Base-by-base conservation (phyloP, 2,113 vertebrate genomes). In the Erythrolamprus reginae region DNA sequence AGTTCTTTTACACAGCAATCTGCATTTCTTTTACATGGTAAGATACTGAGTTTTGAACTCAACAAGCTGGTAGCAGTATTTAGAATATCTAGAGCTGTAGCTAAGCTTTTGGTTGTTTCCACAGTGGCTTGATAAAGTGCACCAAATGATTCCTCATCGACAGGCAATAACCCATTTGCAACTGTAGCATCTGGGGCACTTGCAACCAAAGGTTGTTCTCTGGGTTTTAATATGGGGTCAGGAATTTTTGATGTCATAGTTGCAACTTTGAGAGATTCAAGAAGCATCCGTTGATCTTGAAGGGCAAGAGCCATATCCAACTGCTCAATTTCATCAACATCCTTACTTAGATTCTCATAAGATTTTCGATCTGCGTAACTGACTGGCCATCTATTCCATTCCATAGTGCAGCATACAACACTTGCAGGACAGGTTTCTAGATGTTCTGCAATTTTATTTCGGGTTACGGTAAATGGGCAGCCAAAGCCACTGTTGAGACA, bases 331-430 rank as follows among this genome's bases (percentile, higher is more conserved):
- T 98, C 98, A 95, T 99, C 98, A 88, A 98, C 98, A 86, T 99
- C 98, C 93, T 97, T 97, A 95, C 98, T 99, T 89, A 99, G 95
- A 94, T 97, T 98, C 96, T 99, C 98, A 0, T 99, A 99, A 0
- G 98, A 99, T 88, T 98, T 98, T 91, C 98, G 98, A 95, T 99
- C 98, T 90, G 98, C 97, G 0, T 98, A 98, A 96, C 98, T 99
- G 92, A 99, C 97, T 0, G 99, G 99, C 99, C 99, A 99, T 92
- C 99, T 97, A 91, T 99, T 99, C 99, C 99, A 99, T 94, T 99
- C 99, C 99, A 99, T 99, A 28, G 98, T 99, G 96, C 99, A 99
- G 95, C 98, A 99, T 5, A 99, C 98, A 58, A 99, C 98, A 53
- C 99, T 99, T 61, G 99, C 99, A 23, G 99, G 99, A 94, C 99